A percentile compares a stretch with the other conserved stretches of the same genome.
Evolutionary conservation across 1,140 invertebrate genomes (phyloP).

Genomic region (Lordiphosa mommai): DNA sequence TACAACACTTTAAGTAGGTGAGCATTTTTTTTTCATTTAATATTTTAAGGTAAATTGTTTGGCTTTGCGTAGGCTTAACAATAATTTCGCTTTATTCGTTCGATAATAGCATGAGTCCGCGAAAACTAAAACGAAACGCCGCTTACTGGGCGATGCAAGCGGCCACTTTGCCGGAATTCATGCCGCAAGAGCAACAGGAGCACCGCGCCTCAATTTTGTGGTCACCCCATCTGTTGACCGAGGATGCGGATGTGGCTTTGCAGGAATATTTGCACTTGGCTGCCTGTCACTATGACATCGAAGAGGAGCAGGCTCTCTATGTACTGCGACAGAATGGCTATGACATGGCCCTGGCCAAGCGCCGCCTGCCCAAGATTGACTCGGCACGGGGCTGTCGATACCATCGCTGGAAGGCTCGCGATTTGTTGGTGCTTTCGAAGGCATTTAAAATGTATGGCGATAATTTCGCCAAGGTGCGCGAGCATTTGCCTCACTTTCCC

Average conservation of each 20-base stretch:
- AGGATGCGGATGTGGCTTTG: background rate
- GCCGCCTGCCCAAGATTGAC: conserved; percentile 1
- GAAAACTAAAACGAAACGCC: background rate
- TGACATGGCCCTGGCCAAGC: conserved; percentile 4
- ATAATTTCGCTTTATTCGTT: background rate
- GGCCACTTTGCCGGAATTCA: conserved; percentile 9
- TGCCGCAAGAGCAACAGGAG: conserved; percentile 2
- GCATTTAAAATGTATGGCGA: conserved; percentile 8
- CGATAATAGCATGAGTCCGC: background rate
- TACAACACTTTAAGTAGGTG: too few relatives aligned
- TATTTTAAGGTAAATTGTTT: too few relatives aligned
- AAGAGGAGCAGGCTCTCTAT: conserved; percentile 30
- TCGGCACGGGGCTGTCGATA: conserved; percentile 16
- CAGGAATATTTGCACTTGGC: conserved; percentile 19
- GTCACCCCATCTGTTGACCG: conserved; percentile 7
- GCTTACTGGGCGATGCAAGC: conserved; percentile 12
- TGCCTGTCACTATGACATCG: conserved; percentile 1
- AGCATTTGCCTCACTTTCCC: conserved; percentile 17
- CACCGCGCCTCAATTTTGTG: conserved; percentile 23
- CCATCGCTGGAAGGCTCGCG: conserved; percentile 23
- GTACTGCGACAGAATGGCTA: conserved; percentile 16
- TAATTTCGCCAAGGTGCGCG: conserved; percentile 5
- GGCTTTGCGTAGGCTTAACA: too few relatives aligned
- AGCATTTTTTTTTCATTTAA: too few relatives aligned
- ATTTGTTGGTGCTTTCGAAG: conserved; percentile 7